Conservation (phyloP, 1,140 invertebrate species). For the Sminthurides bifidus region DNA sequence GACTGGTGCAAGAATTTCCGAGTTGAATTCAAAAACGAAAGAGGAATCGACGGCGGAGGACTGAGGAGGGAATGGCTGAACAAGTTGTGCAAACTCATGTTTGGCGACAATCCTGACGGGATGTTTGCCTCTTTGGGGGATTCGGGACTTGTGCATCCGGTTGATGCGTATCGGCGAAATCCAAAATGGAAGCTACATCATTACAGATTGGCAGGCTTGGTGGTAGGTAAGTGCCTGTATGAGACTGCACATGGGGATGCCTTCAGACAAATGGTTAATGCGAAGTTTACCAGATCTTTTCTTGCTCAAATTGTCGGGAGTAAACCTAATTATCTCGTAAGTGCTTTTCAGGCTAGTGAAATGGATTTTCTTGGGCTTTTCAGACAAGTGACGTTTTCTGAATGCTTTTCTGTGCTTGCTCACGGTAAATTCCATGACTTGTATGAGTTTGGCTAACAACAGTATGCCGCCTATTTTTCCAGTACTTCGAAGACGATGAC, state of each 20-base stretch:
- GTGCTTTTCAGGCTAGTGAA: constrained; percentile 13
- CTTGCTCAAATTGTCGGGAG: constrained; percentile 85
- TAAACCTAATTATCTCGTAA: constrained; percentile 74
- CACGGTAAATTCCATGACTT: not conserved
- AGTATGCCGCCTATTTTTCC: constrained; percentile 7
- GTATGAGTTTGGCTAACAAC: not conserved
- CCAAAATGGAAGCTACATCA: constrained; percentile 70
- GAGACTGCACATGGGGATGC: constrained; percentile 77
- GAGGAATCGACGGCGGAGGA: constrained; percentile 81
- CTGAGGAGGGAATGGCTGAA: constrained; percentile 88
- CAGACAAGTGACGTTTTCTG: not conserved
- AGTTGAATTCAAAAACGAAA: constrained; percentile 77
- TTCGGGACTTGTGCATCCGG: constrained; percentile 65
- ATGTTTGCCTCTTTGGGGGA: constrained; percentile 58
- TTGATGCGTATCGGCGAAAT: constrained; percentile 53
- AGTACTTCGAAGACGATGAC: constrained; percentile 93
- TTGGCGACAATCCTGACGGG: constrained; percentile 41
- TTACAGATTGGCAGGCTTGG: constrained; percentile 83
- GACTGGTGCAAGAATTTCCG: constrained; percentile 92
- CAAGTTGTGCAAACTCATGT: constrained; percentile 68
- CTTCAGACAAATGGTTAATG: constrained; percentile 74
- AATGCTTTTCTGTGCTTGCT: not conserved
- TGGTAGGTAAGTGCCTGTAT: constrained; percentile 87
- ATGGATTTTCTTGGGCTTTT: constrained; percentile 30
- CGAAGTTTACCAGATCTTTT: constrained; percentile 79